A percentile compares a stretch with the other conserved stretches of the same genome.
These are phyloP conservation scores for Hippasteria phrygiana DNA, from an alignment of 53 echinoderm and acorn worm genomes.

Conservation along the genomic window DNA sequence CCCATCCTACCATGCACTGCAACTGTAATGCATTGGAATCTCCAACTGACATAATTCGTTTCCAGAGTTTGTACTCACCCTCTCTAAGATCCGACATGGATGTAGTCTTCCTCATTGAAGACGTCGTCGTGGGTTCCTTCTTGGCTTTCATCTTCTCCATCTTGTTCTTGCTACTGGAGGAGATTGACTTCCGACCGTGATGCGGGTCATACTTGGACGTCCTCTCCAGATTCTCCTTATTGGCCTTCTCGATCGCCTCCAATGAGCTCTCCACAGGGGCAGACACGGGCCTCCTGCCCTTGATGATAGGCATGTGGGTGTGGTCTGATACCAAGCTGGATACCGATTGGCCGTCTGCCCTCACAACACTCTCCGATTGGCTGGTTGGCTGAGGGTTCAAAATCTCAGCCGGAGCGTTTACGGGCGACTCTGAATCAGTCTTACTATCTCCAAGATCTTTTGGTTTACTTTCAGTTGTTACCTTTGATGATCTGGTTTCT, in stretches of 20 bases:
- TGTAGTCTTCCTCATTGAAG: constrained; percentile 49
- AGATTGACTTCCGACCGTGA: constrained; percentile 32
- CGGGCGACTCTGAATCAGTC: neutral
- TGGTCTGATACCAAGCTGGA: too few relatives aligned
- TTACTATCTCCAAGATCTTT: neutral
- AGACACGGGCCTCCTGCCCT: constrained; percentile 33
- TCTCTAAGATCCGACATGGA: constrained; percentile 65
- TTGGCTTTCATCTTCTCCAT: constrained; percentile 70
- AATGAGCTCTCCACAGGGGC: constrained; percentile 20
- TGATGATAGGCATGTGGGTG: constrained; percentile 54
- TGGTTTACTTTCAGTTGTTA: neutral
- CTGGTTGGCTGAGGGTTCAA: neutral
- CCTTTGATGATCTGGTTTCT: neutral
- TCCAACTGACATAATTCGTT: too few relatives aligned
- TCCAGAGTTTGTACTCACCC: constrained; percentile 5
- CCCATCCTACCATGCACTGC: too few relatives aligned
- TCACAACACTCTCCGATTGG: constrained; percentile 12
- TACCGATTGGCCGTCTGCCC: constrained; percentile 15
- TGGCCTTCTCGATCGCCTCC: constrained; percentile 52
- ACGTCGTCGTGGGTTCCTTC: constrained; percentile 2
- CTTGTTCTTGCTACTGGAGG: constrained; percentile 63
- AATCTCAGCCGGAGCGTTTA: neutral
- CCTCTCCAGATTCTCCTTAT: constrained; percentile 75
- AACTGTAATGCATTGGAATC: too few relatives aligned
- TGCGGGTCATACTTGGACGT: constrained; percentile 16